Evolutionary conservation across 2,797 vertebrate genomes (phyloP), one percentile per base, ranked within the genome.

Genomic region (Xiphorhynchus erythropygius): DNA sequence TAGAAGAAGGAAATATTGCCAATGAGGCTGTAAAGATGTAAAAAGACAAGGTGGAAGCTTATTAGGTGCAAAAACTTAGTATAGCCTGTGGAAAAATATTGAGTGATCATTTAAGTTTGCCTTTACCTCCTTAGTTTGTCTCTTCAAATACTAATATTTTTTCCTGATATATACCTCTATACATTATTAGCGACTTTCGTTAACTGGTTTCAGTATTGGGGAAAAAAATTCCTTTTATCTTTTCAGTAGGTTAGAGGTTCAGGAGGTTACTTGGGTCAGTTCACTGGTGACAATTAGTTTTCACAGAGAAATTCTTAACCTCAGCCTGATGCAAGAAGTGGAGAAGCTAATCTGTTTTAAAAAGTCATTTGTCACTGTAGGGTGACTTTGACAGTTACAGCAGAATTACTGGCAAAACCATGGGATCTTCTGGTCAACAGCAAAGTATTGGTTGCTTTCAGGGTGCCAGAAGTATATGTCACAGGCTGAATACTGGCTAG

Each of bases 11-110:
- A 60, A 59, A 42, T 35, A 60, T 17, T 80, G 13, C 10, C 8
- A 22, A n/a, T 56, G 32, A 57, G 10, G 17, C 17, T 57, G 19
- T 42, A n/a, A 60, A 85, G 13, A 7, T 65, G 23, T 53, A 39
- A 56, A 71, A 52, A 25, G 47, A 49, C 24, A 25, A 49, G 9
- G 3, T 41, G 6, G 32, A 33, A 85, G 15, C 4, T 79, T 79
- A 32, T 47, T 65, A 65, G 12, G 24, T 52, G 33, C 21, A n/a
- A 52, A 41, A 47, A 7, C 13, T 8, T 39, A 42, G 33, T 19
- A 30, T 10, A 76, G 19, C 13, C 8, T 1, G 3, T 12, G 4
- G 1, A 2, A 39, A 37, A 60, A 77, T 47, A 5, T 35, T 19
- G 19, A 46, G 33, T 35, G 33, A 62, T 13, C 7, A 6, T 44